A percentile compares a stretch with the other conserved stretches of the same genome.
Evolutionary conservation across 1,140 invertebrate genomes (phyloP).

Genomic region (roundworm (Caenorhabditis elegans)): WBcel235 BX284606.5:14548501-14549000

Average conservation of each 20-base stretch:
- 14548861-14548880: no score
- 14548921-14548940: not conserved
- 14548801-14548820: not conserved
- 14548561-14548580: slow-evolving; percentile 16
- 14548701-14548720: slow-evolving; percentile 6
- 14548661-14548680: slow-evolving; percentile 32
- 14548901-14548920: no score
- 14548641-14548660: not conserved
- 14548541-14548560: not conserved
- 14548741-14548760: slow-evolving; percentile 26
- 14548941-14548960: not conserved
- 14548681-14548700: slow-evolving; percentile 25
- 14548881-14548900: no score
- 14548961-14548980: no score
- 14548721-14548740: not conserved
- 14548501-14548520: slow-evolving; percentile 29
- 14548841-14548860: not conserved
- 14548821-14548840: not conserved
- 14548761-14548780: slow-evolving; percentile 24
- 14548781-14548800: slow-evolving; percentile 21
- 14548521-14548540: not conserved
- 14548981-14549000: no score
- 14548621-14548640: slow-evolving; percentile 32
- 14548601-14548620: slow-evolving; percentile 31
- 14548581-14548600: slow-evolving; percentile 20